Base-by-base conservation (phyloP, 1,140 invertebrate species). In the Dolichoris vasculosae region DNA sequence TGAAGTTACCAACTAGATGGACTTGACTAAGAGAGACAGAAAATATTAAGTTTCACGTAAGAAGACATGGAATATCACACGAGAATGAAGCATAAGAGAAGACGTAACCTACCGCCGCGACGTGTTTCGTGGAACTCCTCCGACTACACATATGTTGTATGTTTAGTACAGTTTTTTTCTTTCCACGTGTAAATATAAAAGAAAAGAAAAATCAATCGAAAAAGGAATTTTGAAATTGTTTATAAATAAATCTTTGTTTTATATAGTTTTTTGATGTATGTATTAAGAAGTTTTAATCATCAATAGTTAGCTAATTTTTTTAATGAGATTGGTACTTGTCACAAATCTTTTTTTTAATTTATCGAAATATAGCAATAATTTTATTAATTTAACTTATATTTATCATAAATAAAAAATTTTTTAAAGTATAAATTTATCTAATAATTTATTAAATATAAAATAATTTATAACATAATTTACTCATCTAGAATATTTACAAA, bases 31-130 rank as follows among this genome's bases (percentile, higher is more conserved):
- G 75, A 78, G 6, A 51, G 46, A 84, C 46, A 63, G 46, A 84
- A 84, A 84, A 84, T 84, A 84, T 84, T 84, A 64, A 79, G 64
- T 84, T 84, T 84, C 83, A 78, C 48, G 32, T 35, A 71, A 79
- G 63, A 84, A 84, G 73, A 84, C 38, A 69, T 77, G 43, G 63
- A 78, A 78, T 46, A 59, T 71, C 76, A 35, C 71, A 55, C 26
- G 40, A 7, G 82, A 64, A 43, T 43, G 55, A 71, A 71, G 83
- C 83, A 48, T 73, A 77, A 83, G 73, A 46, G n/a, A 78, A 84
- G 82, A 78, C 59, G 26, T 78, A 84, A 84, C 83, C 83, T 84
- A 84, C 76, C 83, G 76, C 76, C 46, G 46, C 63, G 83, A 6
- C 63, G 59, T 26, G 48, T 46, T 79, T 84, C 83, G 63, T 55